Conservation (phyloP, 2,888 invertebrate species). For the Drosophila quinaria region DNA sequence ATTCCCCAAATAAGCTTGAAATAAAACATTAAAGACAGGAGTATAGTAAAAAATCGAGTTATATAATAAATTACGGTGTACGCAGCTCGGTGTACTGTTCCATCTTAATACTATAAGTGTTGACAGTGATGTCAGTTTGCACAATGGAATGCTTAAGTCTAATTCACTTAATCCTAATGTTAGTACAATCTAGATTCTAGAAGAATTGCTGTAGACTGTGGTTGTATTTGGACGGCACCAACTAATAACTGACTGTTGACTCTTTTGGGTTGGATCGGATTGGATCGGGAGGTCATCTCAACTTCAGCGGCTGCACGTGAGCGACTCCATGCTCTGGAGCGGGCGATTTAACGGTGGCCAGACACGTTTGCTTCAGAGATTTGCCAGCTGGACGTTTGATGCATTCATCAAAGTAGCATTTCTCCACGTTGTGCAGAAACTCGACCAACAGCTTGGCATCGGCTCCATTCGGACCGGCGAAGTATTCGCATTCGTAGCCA, state of each 20-base stretch:
- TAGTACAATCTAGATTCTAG: conserved; percentile 10
- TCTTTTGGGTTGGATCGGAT: not conserved
- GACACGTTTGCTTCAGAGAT: conserved; percentile 88
- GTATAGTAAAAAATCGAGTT: conserved; percentile 11
- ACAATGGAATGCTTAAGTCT: conserved; percentile 43
- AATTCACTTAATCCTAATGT: conserved; percentile 24
- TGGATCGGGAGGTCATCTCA: conserved; percentile 60
- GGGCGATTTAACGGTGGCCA: conserved; percentile 86
- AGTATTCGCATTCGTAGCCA: conserved; percentile 89
- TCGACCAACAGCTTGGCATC: conserved; percentile 89
- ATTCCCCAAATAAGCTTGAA: not conserved
- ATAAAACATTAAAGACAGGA: not conserved
- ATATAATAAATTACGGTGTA: conserved; percentile 37
- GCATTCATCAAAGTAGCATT: conserved; percentile 88
- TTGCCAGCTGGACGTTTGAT: conserved; percentile 86
- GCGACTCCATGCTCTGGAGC: conserved; percentile 83
- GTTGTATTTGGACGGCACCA: conserved; percentile 5
- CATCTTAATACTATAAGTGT: conserved; percentile 33
- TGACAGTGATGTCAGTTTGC: conserved; percentile 32
- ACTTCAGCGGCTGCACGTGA: conserved; percentile 73
- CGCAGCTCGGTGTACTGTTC: conserved; percentile 34
- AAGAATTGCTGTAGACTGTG: conserved; percentile 17
- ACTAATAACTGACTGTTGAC: conserved; percentile 9
- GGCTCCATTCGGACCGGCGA: conserved; percentile 92
- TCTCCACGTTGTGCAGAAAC: conserved; percentile 88